Percentiles rank a stretch among this genome's conserved stretches.
These are phyloP conservation scores for Pharmacophagus antenor DNA, from an alignment of 2,888 invertebrate genomes.

Conservation along the genomic window DNA sequence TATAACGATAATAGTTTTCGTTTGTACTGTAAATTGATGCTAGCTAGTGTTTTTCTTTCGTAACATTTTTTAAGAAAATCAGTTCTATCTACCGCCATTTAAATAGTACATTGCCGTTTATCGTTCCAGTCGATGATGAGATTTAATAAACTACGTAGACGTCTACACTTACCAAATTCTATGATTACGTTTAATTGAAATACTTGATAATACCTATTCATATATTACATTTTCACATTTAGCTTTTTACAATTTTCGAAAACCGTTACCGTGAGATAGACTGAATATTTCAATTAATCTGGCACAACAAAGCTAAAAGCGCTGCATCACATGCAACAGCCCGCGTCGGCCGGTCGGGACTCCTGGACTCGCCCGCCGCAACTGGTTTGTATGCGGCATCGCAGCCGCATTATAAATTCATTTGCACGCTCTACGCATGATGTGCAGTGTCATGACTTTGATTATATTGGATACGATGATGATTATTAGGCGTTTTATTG, in stretches of 20 bases:
- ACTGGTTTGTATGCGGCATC: conserved; percentile 33
- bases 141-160: too few species aligned
- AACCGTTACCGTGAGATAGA: conserved; percentile 8
- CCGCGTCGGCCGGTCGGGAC: conserved; percentile 25
- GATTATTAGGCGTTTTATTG: conserved; percentile 64
- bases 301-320: conserved; percentile 10
- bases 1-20: too few species aligned
- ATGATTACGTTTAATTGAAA: too few species aligned
- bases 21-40: too few species aligned
- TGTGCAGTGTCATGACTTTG: conserved; percentile 66
- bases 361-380: conserved; percentile 21
- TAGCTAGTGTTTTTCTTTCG: too few species aligned
- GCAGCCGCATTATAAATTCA: conserved; percentile 64
- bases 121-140: too few species aligned
- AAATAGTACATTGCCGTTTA: too few species aligned
- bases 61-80: too few species aligned
- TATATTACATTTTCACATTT: too few species aligned
- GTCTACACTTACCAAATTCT: too few species aligned
- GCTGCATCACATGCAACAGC: conserved; percentile 19
- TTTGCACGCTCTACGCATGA: conserved; percentile 55
- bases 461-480: conserved; percentile 61
- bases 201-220: too few species aligned
- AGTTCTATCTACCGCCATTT: too few species aligned
- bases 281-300: conserved; percentile 21
- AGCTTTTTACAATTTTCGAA: not conserved